Evolutionary conservation across 2,797 vertebrate species (phyloP).

Genomic region (Ctenosaura bakeri): DNA sequence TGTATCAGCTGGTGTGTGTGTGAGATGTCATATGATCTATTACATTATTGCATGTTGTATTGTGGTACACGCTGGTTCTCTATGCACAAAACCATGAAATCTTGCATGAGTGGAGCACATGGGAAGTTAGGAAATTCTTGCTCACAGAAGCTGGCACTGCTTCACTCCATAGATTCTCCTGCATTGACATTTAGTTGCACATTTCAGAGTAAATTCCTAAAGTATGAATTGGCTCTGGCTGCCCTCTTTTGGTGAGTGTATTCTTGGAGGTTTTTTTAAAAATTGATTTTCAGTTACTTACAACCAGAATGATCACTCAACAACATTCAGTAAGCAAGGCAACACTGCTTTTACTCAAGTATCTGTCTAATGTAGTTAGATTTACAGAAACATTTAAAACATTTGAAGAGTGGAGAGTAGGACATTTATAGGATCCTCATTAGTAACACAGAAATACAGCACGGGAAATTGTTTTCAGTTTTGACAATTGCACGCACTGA

Average conservation of each 20-base stretch:
- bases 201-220: not conserved
- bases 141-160: not conserved
- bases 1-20: too few relatives aligned
- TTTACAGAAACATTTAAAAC: not conserved
- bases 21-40: too few relatives aligned
- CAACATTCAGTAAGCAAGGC: not conserved
- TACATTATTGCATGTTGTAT: not conserved
- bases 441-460: not conserved
- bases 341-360: not conserved
- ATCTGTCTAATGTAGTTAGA: not conserved
- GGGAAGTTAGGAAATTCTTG: not conserved
- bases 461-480: not conserved
- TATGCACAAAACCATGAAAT: not conserved
- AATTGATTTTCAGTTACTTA: constrained; percentile 11
- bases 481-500: not conserved
- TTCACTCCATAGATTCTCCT: not conserved
- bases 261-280: not conserved
- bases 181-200: not conserved
- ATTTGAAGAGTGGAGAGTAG: not conserved
- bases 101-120: not conserved
- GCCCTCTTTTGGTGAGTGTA: constrained; percentile 3
- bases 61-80: not conserved
- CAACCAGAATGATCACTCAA: not conserved
- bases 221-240: not conserved
- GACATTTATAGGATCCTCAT: not conserved